These are phyloP conservation scores for Phaethon lepturus DNA, from an alignment of 2,113 vertebrate species.

Conservation along the genomic window DNA sequence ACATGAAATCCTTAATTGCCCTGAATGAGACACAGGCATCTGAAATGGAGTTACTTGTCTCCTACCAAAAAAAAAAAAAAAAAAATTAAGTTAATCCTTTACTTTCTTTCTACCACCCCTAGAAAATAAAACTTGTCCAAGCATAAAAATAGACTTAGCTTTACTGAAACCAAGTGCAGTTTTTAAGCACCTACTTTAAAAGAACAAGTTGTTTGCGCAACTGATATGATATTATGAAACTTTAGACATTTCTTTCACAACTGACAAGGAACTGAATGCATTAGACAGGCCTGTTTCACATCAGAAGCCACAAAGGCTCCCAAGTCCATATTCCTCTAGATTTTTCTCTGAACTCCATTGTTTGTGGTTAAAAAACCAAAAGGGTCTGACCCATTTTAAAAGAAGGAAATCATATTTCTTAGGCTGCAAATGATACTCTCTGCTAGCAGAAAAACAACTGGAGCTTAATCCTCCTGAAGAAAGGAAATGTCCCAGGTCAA, in stretches of 20 bases:
- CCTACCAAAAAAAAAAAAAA: not conserved
- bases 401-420: constrained; percentile 58
- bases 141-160: not conserved
- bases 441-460: not conserved
- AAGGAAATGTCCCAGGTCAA: constrained; percentile 31
- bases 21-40: not conserved
- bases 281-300: constrained; percentile 48
- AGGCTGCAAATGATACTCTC: not conserved
- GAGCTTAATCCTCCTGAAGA: not conserved
- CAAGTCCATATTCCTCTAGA: constrained; percentile 1
- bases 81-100: not conserved
- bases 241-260: constrained; percentile 56
- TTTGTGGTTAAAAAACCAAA: constrained; percentile 53
- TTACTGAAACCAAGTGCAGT: constrained; percentile 10
- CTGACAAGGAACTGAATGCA: constrained; percentile 38
- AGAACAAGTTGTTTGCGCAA: constrained; percentile 27
- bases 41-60: not conserved
- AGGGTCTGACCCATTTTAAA: constrained; percentile 43
- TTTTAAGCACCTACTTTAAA: constrained; percentile 40
- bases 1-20: not conserved
- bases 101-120: not conserved
- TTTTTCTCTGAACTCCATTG: constrained; percentile 52
- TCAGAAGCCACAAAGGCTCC: constrained; percentile 58
- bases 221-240: constrained; percentile 61
- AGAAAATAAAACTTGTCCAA: not conserved